These are phyloP conservation scores for Euura saliciscinereae DNA, from an alignment of 1,140 invertebrate species.

Conservation along the genomic window DNA sequence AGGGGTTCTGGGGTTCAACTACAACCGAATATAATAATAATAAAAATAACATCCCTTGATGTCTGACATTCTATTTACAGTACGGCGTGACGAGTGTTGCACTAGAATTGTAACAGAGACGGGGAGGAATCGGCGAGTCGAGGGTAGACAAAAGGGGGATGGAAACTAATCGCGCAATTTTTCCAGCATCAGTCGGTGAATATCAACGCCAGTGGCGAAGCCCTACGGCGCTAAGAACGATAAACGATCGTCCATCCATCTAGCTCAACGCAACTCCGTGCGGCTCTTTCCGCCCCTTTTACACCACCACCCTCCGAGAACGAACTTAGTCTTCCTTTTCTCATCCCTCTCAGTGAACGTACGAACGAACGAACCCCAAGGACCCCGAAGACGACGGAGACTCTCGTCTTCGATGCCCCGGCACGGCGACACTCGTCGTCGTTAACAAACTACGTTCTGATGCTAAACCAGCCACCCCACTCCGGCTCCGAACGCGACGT, in stretches of 20 bases:
- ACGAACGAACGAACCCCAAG: neutral
- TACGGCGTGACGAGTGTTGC: neutral
- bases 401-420: constrained; percentile 12
- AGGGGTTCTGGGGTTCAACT: too few species aligned
- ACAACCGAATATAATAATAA: constrained; percentile 9
- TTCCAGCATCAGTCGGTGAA: constrained; percentile 57
- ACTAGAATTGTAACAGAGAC: neutral
- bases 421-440: neutral
- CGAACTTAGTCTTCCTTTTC: neutral
- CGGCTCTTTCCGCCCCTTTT: constrained; percentile 13
- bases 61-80: too few species aligned
- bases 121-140: constrained; percentile 24
- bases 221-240: constrained; percentile 56
- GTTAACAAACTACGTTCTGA: constrained; percentile 5
- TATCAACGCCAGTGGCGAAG: constrained; percentile 53
- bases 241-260: constrained; percentile 59
- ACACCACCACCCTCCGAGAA: neutral
- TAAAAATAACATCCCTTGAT: constrained; percentile 18
- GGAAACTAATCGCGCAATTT: constrained; percentile 57
- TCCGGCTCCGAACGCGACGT: too few species aligned
- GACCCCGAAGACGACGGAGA: neutral
- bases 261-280: constrained; percentile 51
- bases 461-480: neutral
- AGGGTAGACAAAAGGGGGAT: constrained; percentile 22
- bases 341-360: too few species aligned